phyloP scores from a whole-genome alignment of 2,113 vertebrate genomes.

The Gambusia affinis region DNA sequence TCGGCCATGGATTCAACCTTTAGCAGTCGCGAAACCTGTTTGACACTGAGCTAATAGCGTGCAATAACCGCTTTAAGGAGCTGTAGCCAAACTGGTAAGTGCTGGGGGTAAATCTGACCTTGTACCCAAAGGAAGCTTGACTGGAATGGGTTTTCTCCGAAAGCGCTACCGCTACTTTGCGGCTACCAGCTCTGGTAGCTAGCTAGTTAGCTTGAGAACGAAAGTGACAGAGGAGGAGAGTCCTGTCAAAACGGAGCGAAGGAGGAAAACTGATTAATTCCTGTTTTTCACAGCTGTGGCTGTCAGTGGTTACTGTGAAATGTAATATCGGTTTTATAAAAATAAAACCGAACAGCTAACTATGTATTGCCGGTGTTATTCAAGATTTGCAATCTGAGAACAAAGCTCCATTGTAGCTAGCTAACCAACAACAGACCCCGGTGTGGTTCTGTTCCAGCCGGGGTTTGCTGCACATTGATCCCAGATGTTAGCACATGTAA shows the following conservation, averaged over 20 bases:
- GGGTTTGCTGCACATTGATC: neutral
- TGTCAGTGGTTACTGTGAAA: neutral
- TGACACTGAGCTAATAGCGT: constrained; percentile 61
- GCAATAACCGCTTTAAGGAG: constrained; percentile 24
- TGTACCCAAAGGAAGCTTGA: neutral
- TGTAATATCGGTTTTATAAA: neutral
- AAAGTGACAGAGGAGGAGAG: constrained; percentile 66
- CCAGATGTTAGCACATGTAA: neutral
- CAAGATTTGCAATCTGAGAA: constrained; percentile 62
- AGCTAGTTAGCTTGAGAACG: constrained; percentile 58
- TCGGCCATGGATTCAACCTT: constrained; percentile 79
- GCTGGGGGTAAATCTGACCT: neutral
- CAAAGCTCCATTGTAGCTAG: constrained; percentile 70
- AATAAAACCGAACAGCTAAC: neutral
- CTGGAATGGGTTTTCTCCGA: constrained; percentile 1
- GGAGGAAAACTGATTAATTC: neutral
- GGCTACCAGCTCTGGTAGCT: constrained; percentile 41
- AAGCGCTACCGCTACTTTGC: constrained; percentile 41
- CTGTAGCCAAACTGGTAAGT: constrained; percentile 63
- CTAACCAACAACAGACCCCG: constrained; percentile 16
- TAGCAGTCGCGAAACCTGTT: constrained; percentile 51
- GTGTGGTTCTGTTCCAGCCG: neutral
- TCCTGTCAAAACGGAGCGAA: constrained; percentile 55
- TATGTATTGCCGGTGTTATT: constrained; percentile 50
- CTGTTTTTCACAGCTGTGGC: neutral